Conservation (phyloP, 1,140 invertebrate species). For the Scaptodrosophila lebanonensis region DNA sequence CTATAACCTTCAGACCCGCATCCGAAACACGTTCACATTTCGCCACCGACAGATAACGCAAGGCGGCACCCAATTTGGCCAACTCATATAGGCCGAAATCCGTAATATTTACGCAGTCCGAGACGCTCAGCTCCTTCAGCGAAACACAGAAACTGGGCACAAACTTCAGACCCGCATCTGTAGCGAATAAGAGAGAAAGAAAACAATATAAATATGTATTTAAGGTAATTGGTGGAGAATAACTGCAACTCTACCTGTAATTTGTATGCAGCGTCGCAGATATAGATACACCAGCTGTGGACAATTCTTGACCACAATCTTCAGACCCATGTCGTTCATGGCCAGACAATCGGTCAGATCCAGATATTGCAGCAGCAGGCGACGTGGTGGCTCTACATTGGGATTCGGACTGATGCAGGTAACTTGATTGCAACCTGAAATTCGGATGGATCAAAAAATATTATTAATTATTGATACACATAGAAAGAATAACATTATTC, state of each 20-base stretch:
- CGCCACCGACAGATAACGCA: conserved; percentile 92
- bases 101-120: conserved; percentile 92
- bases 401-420: conserved; percentile 84
- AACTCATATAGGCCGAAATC: conserved; percentile 94
- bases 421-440: conserved; percentile 83
- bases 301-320: conserved; percentile 89
- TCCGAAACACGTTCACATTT: conserved; percentile 92
- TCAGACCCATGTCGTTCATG: conserved; percentile 89
- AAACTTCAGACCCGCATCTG: conserved; percentile 86
- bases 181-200: conserved; percentile 15
- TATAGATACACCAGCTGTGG: conserved; percentile 93
- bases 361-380: conserved; percentile 83
- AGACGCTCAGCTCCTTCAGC: conserved; percentile 91
- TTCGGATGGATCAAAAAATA: neutral
- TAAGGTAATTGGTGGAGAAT: neutral
- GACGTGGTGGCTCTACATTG: conserved; percentile 80
- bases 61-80: conserved; percentile 89
- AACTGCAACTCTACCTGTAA: conserved; percentile 81
- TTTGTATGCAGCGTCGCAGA: conserved; percentile 89
- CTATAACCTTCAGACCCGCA: conserved; percentile 91
- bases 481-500: no score
- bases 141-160: conserved; percentile 91
- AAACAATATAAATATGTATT: neutral
- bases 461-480: neutral
- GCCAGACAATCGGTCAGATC: conserved; percentile 91